Evolutionary conservation across 2,888 invertebrate species (phyloP).

Genomic region (Rhagonycha lutea): DNA sequence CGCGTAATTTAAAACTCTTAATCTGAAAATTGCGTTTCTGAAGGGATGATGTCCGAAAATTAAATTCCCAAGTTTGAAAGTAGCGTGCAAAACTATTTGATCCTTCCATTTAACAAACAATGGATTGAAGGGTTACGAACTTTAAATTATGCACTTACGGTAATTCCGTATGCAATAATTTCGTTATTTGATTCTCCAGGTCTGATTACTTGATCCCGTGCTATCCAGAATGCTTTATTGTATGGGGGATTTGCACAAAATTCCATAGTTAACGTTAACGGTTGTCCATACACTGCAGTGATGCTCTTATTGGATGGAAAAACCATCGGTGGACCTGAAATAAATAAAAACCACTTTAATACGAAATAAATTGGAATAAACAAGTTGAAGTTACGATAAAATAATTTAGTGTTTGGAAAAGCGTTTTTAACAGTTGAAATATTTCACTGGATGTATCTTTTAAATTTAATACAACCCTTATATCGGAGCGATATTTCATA

Average conservation of each 20-base stretch:
- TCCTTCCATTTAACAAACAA: too few species aligned
- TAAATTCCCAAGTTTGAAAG: too few species aligned
- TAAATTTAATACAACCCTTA: conserved; percentile 14
- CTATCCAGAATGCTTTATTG: conserved; percentile 66
- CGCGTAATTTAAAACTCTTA: too few species aligned
- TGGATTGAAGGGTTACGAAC: neutral
- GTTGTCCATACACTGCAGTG: conserved; percentile 70
- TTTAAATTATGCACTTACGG: conserved; percentile 49
- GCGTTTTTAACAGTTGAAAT: neutral
- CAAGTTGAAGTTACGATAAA: neutral
- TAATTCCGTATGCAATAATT: conserved; percentile 59
- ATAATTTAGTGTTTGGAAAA: neutral
- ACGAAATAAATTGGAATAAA: neutral
- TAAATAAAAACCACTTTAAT: neutral
- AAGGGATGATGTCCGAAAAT: too few species aligned
- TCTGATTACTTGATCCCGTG: conserved; percentile 58
- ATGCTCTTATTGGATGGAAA: conserved; percentile 68
- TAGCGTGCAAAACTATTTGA: too few species aligned
- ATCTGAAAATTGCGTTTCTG: too few species aligned
- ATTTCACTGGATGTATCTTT: conserved; percentile 9
- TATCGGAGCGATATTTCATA: conserved; percentile 13
- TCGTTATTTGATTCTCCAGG: conserved; percentile 59
- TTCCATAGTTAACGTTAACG: conserved; percentile 70
- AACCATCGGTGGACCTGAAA: conserved; percentile 70
- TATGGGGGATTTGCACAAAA: conserved; percentile 78